A percentile compares a stretch with the other conserved stretches of the same genome.
Evolutionary conservation across 2,113 vertebrate species (phyloP).

Genomic region (Phalacrocorax carbo): DNA sequence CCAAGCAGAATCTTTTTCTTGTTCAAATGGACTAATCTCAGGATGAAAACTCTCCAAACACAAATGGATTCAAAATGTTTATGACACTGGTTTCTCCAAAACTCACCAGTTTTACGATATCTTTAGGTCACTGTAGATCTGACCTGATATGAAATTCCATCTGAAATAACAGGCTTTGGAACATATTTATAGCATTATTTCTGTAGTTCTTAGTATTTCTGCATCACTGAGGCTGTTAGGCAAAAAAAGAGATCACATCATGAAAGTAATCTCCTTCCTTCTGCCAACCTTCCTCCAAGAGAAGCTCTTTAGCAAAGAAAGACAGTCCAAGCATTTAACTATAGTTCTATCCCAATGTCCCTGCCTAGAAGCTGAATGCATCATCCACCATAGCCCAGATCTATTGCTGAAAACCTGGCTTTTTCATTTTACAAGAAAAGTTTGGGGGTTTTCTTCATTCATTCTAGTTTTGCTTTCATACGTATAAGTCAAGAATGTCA

Average conservation of each 20-base stretch:
- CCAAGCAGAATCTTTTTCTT: neutral
- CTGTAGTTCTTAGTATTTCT: neutral
- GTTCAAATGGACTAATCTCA: neutral
- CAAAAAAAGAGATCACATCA: neutral
- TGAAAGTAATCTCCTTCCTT: neutral
- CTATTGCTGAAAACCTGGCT: neutral
- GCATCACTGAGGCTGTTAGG: neutral
- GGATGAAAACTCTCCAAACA: neutral
- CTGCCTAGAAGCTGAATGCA: neutral
- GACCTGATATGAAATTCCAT: neutral
- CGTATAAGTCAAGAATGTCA: neutral
- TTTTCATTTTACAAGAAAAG: neutral
- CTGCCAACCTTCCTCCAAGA: neutral
- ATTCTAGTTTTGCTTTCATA: neutral
- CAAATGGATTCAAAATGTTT: neutral
- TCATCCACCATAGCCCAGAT: neutral
- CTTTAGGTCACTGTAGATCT: neutral
- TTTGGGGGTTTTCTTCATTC: neutral
- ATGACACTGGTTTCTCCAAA: neutral
- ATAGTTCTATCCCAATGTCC: neutral
- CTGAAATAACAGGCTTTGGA: neutral
- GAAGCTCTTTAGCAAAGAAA: neutral
- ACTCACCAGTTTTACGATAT: neutral
- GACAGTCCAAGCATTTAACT: neutral
- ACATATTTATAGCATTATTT: neutral